phyloP scores from a whole-genome alignment of 2,888 invertebrate species.

The Aspidiotus rigidus region DNA sequence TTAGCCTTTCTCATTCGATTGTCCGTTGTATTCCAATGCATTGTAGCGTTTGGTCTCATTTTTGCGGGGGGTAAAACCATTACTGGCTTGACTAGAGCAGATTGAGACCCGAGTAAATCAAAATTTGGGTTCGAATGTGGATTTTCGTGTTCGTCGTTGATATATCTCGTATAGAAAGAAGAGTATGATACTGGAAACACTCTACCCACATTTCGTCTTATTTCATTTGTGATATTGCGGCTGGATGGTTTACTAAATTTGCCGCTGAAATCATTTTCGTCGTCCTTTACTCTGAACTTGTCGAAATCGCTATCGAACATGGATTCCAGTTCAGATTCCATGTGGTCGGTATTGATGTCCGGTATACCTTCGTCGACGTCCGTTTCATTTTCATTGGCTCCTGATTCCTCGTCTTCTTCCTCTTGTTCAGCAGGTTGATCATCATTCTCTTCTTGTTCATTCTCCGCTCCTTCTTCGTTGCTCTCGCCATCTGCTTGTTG shows the following conservation, averaged over 20 bases:
- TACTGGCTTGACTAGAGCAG: slow-evolving; percentile 19
- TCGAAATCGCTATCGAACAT: slow-evolving; percentile 35
- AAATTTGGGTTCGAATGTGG: slow-evolving; percentile 24
- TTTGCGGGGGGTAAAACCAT: too few relatives aligned
- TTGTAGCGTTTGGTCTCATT: background rate
- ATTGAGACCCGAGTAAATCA: slow-evolving; percentile 13
- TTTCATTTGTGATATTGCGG: background rate
- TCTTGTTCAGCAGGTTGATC: slow-evolving; percentile 10
- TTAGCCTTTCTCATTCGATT: background rate
- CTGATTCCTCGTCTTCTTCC: slow-evolving; percentile 27
- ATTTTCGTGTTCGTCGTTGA: slow-evolving; percentile 17
- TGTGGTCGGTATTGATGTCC: slow-evolving; percentile 42
- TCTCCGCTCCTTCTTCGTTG: slow-evolving; percentile 34
- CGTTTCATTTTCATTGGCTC: slow-evolving; percentile 2
- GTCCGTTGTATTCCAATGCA: background rate
- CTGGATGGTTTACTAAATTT: background rate
- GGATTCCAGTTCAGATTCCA: slow-evolving; percentile 39
- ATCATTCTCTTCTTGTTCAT: slow-evolving; percentile 35
- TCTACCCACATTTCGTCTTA: background rate
- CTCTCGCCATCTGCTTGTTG: slow-evolving; percentile 22
- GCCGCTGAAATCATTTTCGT: background rate
- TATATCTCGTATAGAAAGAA: slow-evolving; percentile 10
- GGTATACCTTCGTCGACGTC: slow-evolving; percentile 35
- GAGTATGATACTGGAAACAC: background rate
- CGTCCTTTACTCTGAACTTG: slow-evolving; percentile 4